Conservation (phyloP, 2,113 vertebrate genomes). For the Rafetus swinhoei region DNA sequence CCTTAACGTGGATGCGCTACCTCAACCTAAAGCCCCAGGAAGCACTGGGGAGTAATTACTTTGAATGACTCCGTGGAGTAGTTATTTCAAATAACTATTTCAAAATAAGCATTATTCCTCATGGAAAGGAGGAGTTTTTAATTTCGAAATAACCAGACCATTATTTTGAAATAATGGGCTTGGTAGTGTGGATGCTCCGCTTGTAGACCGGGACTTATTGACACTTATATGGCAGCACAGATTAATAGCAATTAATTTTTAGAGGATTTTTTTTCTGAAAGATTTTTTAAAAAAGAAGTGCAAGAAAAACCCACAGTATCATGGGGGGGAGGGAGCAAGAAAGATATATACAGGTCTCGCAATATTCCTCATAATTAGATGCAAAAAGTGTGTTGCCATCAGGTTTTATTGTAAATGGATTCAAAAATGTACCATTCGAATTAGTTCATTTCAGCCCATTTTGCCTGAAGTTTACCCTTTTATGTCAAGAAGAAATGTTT, state of each 20-base stretch:
- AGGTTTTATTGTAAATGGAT: conserved; percentile 46
- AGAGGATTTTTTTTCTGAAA: background rate
- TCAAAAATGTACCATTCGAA: background rate
- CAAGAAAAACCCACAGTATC: background rate
- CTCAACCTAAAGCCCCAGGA: too few species aligned
- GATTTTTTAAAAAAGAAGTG: background rate
- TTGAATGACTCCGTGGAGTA: too few species aligned
- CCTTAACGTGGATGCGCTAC: too few species aligned
- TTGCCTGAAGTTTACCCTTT: conserved; percentile 56
- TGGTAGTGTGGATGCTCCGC: too few species aligned
- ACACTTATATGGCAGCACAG: background rate
- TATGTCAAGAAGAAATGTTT: conserved; percentile 56
- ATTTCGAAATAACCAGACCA: too few species aligned
- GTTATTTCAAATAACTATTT: too few species aligned
- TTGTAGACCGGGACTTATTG: too few species aligned
- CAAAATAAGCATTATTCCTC: too few species aligned
- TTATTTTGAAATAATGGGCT: too few species aligned
- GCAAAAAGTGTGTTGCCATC: background rate
- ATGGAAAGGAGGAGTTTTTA: too few species aligned
- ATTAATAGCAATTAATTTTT: background rate
- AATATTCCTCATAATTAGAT: conserved; percentile 8
- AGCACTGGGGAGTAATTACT: too few species aligned
- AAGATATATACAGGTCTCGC: background rate
- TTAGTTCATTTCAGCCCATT: conserved; percentile 43
- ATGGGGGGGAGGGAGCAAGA: background rate